Percentiles rank a stretch among this genome's conserved stretches.
phyloP scores from a whole-genome alignment of 2,113 vertebrate genomes.

The Oxygymnocypris stewartii region DNA sequence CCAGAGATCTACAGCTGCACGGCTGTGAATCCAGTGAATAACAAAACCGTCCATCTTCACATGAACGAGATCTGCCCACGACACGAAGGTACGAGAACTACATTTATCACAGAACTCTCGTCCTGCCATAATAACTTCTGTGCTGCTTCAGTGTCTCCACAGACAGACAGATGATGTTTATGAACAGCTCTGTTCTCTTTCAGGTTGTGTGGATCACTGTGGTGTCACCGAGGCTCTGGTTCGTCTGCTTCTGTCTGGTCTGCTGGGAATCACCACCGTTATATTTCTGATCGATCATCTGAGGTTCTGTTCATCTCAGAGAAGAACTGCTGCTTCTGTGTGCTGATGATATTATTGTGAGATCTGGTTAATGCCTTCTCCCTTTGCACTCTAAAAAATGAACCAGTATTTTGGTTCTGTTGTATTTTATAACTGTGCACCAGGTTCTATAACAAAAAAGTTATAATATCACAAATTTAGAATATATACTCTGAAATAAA shows the following conservation, averaged over 20 bases:
- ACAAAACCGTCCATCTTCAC: not conserved
- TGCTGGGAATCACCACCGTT: not conserved
- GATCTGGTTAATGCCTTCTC: not conserved
- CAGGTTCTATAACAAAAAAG: not conserved
- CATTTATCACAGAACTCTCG: not conserved
- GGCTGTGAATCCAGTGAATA: not conserved
- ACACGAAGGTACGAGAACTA: not conserved
- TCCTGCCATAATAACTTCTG: not conserved
- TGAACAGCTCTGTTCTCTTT: not conserved
- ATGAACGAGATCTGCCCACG: not conserved
- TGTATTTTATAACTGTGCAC: not conserved
- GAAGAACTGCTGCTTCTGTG: not conserved
- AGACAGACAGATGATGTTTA: not conserved
- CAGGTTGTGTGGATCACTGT: not conserved
- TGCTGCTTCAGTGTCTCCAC: too few species aligned
- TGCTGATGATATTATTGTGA: not conserved
- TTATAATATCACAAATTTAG: not conserved
- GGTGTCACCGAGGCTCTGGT: not conserved
- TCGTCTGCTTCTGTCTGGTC: slow-evolving; percentile 2
- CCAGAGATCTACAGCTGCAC: slow-evolving; percentile 5
- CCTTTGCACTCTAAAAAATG: too few species aligned
- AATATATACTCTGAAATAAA: not conserved
- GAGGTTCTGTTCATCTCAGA: not conserved
- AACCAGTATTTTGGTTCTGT: too few species aligned
- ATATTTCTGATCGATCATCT: too few species aligned